phyloP scores from a whole-genome alignment of 2,888 invertebrate genomes.

The Dinocampus coccinellae region DNA sequence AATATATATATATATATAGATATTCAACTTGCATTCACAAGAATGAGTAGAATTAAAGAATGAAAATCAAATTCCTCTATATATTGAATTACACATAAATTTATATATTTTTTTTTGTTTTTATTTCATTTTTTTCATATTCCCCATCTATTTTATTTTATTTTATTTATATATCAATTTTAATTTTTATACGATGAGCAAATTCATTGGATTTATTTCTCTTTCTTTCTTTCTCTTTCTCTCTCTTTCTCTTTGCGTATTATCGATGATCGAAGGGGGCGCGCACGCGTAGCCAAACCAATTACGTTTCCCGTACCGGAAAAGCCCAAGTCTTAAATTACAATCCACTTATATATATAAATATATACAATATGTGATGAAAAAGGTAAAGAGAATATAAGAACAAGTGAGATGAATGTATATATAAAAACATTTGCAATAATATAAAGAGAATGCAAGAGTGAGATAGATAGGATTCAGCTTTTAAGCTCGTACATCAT shows the following conservation, averaged over 20 bases:
- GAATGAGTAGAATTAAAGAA: slow-evolving; percentile 9
- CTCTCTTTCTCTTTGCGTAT: neutral
- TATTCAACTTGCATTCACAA: too few relatives aligned
- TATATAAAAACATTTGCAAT: slow-evolving; percentile 28
- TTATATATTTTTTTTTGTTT: too few relatives aligned
- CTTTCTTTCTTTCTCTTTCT: neutral
- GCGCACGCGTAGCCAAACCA: slow-evolving; percentile 56
- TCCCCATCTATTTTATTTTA: too few relatives aligned
- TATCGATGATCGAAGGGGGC: slow-evolving; percentile 44
- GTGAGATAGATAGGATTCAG: slow-evolving; percentile 45
- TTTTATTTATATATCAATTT: too few relatives aligned
- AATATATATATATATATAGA: too few relatives aligned
- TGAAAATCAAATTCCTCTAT: too few relatives aligned
- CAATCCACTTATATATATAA: slow-evolving; percentile 51
- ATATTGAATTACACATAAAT: too few relatives aligned
- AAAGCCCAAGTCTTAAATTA: slow-evolving; percentile 63
- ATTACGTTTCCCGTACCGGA: slow-evolving; percentile 67
- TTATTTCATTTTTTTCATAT: too few relatives aligned
- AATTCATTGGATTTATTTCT: too few relatives aligned
- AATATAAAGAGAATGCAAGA: slow-evolving; percentile 26
- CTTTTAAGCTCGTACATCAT: slow-evolving; percentile 68
- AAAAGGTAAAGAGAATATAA: too few relatives aligned
- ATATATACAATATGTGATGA: slow-evolving; percentile 35
- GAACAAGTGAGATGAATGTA: too few relatives aligned
- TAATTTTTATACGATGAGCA: too few relatives aligned